phyloP scores from a whole-genome alignment of 2,113 vertebrate genomes.

The Cottus gobio region DNA sequence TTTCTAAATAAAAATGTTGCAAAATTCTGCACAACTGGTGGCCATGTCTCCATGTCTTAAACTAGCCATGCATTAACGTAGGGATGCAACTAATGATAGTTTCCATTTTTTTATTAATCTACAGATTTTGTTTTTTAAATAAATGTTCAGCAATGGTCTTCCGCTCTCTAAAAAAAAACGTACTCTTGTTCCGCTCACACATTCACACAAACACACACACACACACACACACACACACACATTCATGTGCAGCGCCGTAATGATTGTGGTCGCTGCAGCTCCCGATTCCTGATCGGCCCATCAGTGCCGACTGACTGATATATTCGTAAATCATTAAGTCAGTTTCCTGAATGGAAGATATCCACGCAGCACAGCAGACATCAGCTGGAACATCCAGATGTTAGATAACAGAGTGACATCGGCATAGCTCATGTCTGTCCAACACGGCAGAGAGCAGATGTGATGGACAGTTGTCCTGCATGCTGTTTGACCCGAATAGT shows the following conservation, averaged over 20 bases:
- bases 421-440: not conserved
- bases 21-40: not conserved
- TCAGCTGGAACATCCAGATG: slow-evolving; percentile 16
- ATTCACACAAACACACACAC: not conserved
- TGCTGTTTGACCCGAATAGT: not conserved
- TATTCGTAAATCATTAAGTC: slow-evolving; percentile 1
- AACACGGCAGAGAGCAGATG: not conserved
- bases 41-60: not conserved
- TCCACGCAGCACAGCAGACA: not conserved
- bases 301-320: not conserved
- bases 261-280: not conserved
- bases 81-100: not conserved
- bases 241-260: not conserved
- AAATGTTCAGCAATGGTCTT: not conserved
- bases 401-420: slow-evolving; percentile 6
- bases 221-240: not conserved
- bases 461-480: slow-evolving; percentile 7
- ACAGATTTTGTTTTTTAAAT: too few species aligned
- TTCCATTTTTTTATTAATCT: not conserved
- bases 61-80: not conserved
- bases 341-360: not conserved
- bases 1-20: slow-evolving; percentile 74
- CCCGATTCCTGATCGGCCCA: slow-evolving; percentile 4
- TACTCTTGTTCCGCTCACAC: not conserved
- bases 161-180: too few species aligned